Percentiles rank a stretch among this genome's conserved stretches.
Evolutionary conservation across 2,797 vertebrate genomes (phyloP).

Genomic region (Tympanoctomys barrerae): DNA sequence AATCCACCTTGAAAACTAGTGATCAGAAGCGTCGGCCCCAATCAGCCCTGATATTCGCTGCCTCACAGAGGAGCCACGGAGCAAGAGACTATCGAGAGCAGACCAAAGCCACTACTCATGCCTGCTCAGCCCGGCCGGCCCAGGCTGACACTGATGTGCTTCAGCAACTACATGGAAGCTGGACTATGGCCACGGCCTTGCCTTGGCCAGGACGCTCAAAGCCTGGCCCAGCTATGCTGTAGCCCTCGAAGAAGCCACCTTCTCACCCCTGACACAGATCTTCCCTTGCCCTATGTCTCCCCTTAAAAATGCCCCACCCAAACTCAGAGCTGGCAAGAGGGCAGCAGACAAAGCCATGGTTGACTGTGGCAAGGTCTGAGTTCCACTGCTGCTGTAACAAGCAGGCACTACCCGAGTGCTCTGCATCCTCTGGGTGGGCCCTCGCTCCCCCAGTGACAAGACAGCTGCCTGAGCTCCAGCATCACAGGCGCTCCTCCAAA

Average conservation of each 20-base stretch:
- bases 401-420: background rate
- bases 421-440: background rate
- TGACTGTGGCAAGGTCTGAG: background rate
- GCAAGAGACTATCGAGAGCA: background rate
- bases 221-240: background rate
- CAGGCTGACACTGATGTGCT: background rate
- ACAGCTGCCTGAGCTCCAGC: background rate
- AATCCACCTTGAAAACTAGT: background rate
- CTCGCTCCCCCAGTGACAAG: background rate
- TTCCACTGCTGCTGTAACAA: background rate
- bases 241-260: background rate
- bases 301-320: background rate
- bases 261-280: background rate
- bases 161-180: background rate
- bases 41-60: background rate
- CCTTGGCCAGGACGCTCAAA: background rate
- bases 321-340: background rate
- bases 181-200: background rate
- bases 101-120: background rate
- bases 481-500: background rate
- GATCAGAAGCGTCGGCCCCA: background rate
- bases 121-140: background rate
- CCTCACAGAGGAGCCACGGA: background rate
- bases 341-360: background rate
- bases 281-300: background rate